Evolutionary conservation across 2,888 invertebrate genomes (phyloP).

Genomic region (Acholoe squamosa): DNA sequence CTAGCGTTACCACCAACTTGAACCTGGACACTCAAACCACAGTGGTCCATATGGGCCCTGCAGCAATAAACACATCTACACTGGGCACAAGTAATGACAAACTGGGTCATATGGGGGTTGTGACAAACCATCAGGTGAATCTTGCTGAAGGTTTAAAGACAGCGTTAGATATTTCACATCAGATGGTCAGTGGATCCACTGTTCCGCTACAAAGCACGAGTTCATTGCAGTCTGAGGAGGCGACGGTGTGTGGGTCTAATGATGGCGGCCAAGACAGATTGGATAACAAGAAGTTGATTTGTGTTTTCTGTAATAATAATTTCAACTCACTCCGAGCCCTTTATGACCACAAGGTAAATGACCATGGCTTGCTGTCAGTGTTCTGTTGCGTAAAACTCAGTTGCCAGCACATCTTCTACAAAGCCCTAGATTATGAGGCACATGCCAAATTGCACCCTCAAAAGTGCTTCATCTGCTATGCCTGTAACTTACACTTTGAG

Average conservation of each 20-base stretch:
- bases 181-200: background rate
- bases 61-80: background rate
- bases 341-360: slow-evolving; percentile 65
- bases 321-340: slow-evolving; percentile 30
- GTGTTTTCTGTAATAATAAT: slow-evolving; percentile 64
- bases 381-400: slow-evolving; percentile 65
- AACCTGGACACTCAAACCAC: background rate
- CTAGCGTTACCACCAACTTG: background rate
- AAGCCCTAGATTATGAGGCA: slow-evolving; percentile 62
- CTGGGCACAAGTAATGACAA: background rate
- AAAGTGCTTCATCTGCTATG: slow-evolving; percentile 68
- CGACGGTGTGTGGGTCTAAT: background rate
- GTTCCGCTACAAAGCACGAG: background rate
- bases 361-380: slow-evolving; percentile 65
- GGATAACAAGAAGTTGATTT: slow-evolving; percentile 7
- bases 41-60: background rate
- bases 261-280: background rate
- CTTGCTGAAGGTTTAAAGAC: slow-evolving; percentile 29
- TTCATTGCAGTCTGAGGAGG: background rate
- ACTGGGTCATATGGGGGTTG: background rate
- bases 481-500: slow-evolving; percentile 68
- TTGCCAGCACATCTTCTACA: slow-evolving; percentile 65
- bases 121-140: background rate
- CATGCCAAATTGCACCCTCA: slow-evolving; percentile 67
- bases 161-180: slow-evolving; percentile 19